Evolutionary conservation across 2,797 vertebrate species (phyloP).

Genomic region (Zenarchopterus dispar): DNA sequence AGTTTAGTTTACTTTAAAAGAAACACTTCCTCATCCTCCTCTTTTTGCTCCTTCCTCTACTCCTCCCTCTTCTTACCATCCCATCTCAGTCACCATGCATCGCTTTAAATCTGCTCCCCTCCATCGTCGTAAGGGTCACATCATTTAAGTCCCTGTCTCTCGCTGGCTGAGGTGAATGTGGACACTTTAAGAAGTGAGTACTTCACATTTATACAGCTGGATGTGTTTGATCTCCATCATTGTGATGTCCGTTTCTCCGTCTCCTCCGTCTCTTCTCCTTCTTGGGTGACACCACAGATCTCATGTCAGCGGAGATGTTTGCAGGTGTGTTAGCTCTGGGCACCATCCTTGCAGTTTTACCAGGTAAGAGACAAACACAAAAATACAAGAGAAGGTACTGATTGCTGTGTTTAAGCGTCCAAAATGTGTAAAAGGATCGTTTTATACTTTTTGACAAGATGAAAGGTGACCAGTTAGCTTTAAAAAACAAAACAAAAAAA

Average conservation of each 20-base stretch:
- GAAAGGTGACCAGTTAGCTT: not conserved
- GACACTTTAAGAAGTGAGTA: slow-evolving; percentile 57
- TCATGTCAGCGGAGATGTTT: slow-evolving; percentile 81
- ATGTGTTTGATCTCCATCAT: slow-evolving; percentile 2
- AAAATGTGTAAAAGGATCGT: not conserved
- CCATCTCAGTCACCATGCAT: slow-evolving; percentile 30
- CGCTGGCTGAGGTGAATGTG: slow-evolving; percentile 45
- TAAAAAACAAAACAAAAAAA: not conserved
- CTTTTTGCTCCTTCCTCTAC: slow-evolving; percentile 27
- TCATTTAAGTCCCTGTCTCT: slow-evolving; percentile 28
- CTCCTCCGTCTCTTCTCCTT: slow-evolving; percentile 17
- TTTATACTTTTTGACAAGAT: not conserved
- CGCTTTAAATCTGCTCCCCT: slow-evolving; percentile 37
- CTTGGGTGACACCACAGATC: slow-evolving; percentile 56
- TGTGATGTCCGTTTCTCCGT: slow-evolving; percentile 24
- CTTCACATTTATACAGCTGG: slow-evolving; percentile 5
- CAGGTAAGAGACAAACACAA: slow-evolving; percentile 69
- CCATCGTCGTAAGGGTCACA: slow-evolving; percentile 25
- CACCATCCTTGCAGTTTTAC: slow-evolving; percentile 71
- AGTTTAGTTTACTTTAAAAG: slow-evolving; percentile 18
- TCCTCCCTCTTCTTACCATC: slow-evolving; percentile 38
- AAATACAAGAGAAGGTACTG: not conserved
- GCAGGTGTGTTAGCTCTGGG: slow-evolving; percentile 71
- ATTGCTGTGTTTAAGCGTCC: not conserved
- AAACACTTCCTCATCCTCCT: slow-evolving; percentile 29